phyloP scores from a whole-genome alignment of 2,113 vertebrate genomes.

The Ciconia stormi region DNA sequence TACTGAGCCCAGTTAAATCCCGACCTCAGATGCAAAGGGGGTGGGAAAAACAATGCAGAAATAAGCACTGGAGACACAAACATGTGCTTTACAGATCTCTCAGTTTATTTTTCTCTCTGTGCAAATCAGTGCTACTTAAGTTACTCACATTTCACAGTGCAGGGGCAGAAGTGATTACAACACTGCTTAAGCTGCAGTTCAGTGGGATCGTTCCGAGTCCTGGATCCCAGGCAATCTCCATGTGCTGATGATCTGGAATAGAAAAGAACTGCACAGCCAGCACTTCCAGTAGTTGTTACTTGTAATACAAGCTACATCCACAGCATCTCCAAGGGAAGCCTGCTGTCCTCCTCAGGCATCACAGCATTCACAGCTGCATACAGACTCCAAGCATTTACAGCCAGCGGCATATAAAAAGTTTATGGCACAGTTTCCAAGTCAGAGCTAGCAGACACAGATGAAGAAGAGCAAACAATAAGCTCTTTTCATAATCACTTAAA shows the following conservation, averaged over 20 bases:
- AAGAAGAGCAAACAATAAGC: not conserved
- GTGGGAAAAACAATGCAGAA: not conserved
- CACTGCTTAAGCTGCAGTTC: not conserved
- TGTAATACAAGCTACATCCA: not conserved
- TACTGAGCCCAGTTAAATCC: not conserved
- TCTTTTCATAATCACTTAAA: not conserved
- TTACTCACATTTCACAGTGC: constrained; percentile 36
- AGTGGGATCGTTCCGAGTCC: not conserved
- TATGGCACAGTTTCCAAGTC: not conserved
- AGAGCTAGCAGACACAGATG: not conserved
- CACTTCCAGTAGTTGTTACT: not conserved
- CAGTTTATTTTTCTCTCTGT: constrained; percentile 45
- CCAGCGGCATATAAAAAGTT: not conserved
- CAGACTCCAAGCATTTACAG: not conserved
- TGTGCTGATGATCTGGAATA: not conserved
- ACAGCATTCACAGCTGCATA: not conserved
- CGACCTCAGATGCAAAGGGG: not conserved
- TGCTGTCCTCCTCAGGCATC: not conserved
- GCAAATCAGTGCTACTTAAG: not conserved
- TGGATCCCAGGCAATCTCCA: not conserved
- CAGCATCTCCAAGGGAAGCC: not conserved
- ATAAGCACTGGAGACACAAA: not conserved
- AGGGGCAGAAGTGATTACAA: not conserved
- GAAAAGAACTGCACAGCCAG: not conserved
- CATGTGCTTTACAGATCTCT: constrained; percentile 15